Evolutionary conservation across 2,888 invertebrate species (phyloP), one percentile per base, ranked within the genome.

Genomic region (Syritta pipiens): DNA sequence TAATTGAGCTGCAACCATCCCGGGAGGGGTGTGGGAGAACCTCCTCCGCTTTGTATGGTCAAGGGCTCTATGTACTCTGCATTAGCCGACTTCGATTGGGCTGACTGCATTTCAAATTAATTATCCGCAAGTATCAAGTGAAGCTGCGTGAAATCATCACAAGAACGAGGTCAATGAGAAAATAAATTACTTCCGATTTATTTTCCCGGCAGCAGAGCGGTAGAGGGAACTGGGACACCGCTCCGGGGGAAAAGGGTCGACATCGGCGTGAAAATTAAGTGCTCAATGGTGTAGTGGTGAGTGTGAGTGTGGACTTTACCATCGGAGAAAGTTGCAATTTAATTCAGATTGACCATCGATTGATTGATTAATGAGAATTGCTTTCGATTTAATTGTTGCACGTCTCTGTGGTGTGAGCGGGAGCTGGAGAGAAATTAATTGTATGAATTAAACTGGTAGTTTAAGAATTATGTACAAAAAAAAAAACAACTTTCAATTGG

Each of bases 151-250:
- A 12, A 44, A 57, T n/a, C n/a, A 28, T 67, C 46, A 48, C 40
- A 57, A 14, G 12, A 46, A 65, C 53, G 26, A 55, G 57, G 57
- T 49, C 49, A 42, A 59, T 40, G 35, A 42, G 49, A 42, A 59
- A 51, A 59, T 51, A 68, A 59, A 59, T 68, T 42, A 12, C 48
- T 57, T 49, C 51, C 14, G 42, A 63, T 60, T 60, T 26, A 20
- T 35, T 49, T 49, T 19, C 0, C 32, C 24, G 6, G 26, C 22
- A 24, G 14, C 3, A 22, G 6, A 22, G 4, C 5, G 0, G 1
- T 17, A 1, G 17, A 24, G 14, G n/a, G n/a, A n/a, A n/a, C n/a
- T n/a, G n/a, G n/a, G n/a, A n/a, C n/a, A n/a, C n/a, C n/a, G n/a
- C n/a, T n/a, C n/a, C n/a, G n/a, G n/a, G n/a, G n/a, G n/a, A n/a